Conservation (phyloP, 2,797 vertebrate genomes). For the Tapera naevia region DNA sequence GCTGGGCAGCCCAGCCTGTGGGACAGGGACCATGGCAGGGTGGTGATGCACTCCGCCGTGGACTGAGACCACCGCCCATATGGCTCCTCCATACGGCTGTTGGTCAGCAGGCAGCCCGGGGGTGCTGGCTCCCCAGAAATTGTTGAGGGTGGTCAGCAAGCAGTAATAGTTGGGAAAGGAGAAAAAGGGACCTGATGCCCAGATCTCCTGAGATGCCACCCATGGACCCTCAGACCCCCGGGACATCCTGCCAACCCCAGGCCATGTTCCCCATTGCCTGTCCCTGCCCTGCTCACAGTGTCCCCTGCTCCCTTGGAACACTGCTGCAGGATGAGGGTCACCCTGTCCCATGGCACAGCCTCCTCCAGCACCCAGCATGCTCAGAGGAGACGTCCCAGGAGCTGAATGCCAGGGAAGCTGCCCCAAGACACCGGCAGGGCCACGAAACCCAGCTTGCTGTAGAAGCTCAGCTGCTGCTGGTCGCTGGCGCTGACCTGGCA, state of each 20-base stretch:
- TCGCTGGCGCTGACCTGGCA: conserved; percentile 84
- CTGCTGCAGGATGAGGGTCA: background rate
- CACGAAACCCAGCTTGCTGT: conserved; percentile 86
- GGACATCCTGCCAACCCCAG: background rate
- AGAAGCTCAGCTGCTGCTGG: conserved; percentile 81
- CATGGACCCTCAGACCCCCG: background rate
- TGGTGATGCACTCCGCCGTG: background rate
- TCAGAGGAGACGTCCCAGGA: conserved; percentile 84
- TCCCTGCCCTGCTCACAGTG: background rate
- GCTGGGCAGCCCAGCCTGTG: background rate
- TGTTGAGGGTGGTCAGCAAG: background rate
- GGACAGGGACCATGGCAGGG: background rate
- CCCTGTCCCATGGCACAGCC: background rate
- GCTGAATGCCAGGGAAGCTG: conserved; percentile 71
- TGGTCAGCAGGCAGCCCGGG: background rate
- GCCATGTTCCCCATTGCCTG: background rate
- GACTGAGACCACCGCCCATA: background rate
- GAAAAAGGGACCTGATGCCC: background rate
- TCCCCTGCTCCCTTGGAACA: background rate
- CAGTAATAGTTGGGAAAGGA: background rate
- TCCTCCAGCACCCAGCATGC: rapidly evolving
- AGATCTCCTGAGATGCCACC: background rate
- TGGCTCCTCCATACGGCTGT: background rate
- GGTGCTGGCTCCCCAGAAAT: background rate
- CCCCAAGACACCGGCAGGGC: conserved; percentile 83